Percentiles rank a stretch among this genome's conserved stretches.
Conservation (phyloP, 2,797 vertebrate species). For the Microcaecilia unicolor region DNA sequence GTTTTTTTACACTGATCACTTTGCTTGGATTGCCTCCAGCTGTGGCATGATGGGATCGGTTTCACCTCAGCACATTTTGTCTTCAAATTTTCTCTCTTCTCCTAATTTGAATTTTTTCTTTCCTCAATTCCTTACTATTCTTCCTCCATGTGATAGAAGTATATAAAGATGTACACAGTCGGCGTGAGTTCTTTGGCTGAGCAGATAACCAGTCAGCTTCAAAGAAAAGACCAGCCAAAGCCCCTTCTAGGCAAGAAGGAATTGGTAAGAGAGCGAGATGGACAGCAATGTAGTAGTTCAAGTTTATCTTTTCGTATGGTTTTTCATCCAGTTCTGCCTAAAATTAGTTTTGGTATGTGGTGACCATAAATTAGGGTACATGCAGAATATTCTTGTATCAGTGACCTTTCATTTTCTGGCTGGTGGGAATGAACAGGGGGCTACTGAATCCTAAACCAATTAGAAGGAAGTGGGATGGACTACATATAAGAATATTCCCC, state of each 20-base stretch:
- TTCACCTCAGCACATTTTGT: conserved; percentile 23
- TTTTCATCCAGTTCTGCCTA: too few species aligned
- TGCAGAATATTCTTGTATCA: too few species aligned
- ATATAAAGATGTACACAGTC: conserved; percentile 92
- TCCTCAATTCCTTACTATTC: conserved; percentile 27
- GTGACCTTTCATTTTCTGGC: too few species aligned
- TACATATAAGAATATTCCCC: too few species aligned
- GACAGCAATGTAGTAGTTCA: too few species aligned
- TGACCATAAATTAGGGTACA: too few species aligned
- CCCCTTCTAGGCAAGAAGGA: conserved; percentile 82
- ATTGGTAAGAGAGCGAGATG: conserved; percentile 74
- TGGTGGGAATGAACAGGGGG: too few species aligned
- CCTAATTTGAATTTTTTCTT: conserved; percentile 13
- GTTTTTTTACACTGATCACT: conserved; percentile 24
- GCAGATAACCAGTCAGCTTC: conserved; percentile 93
- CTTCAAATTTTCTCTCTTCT: conserved; percentile 22
- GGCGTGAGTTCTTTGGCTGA: conserved; percentile 92
- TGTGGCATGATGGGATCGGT: conserved; percentile 52
- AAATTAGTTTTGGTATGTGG: too few species aligned
- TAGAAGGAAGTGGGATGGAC: too few species aligned
- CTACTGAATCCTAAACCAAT: too few species aligned
- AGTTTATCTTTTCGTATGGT: too few species aligned
- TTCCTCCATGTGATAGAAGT: conserved; percentile 64
- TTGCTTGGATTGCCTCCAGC: conserved; percentile 42
- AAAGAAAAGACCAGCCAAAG: conserved; percentile 77